Conservation (phyloP, 2,888 invertebrate species). For the Microplitis deprimator region DNA sequence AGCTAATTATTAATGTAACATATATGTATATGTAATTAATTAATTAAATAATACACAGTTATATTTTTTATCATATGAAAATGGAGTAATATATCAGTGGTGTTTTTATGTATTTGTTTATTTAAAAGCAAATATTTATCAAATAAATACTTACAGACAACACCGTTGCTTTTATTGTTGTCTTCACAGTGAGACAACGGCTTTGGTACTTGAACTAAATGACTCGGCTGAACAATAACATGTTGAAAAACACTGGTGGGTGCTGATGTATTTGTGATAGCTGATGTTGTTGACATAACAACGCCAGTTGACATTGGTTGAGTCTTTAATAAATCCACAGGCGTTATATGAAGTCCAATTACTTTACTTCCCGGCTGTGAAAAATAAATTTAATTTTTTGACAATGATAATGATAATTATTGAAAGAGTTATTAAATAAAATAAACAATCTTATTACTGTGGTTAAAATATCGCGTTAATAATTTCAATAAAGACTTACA, state of each 20-base stretch:
- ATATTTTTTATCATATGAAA: too few species aligned
- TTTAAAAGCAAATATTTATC: slow-evolving; percentile 17
- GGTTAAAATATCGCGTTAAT: too few species aligned
- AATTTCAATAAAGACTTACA: too few species aligned
- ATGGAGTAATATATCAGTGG: too few species aligned
- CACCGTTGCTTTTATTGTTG: slow-evolving; percentile 64
- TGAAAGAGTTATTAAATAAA: background rate
- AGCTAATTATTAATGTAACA: slow-evolving; percentile 13
- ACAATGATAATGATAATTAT: background rate
- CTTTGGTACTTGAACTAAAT: slow-evolving; percentile 79
- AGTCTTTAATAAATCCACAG: slow-evolving; percentile 63
- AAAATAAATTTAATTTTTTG: background rate
- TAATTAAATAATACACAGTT: background rate
- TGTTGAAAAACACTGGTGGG: slow-evolving; percentile 73
- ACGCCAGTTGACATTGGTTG: slow-evolving; percentile 60
- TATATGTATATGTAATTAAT: background rate
- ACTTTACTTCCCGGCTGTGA: slow-evolving; percentile 58
- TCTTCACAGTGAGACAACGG: slow-evolving; percentile 62
- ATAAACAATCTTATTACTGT: too few species aligned
- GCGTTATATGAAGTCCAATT: slow-evolving; percentile 58
- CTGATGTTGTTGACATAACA: slow-evolving; percentile 64
- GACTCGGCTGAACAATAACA: slow-evolving; percentile 87
- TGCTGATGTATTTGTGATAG: slow-evolving; percentile 62
- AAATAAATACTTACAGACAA: slow-evolving; percentile 62
- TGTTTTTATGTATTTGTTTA: background rate